Evolutionary conservation across 64 coral and sea anemone genomes (phyloP), one percentile per base, ranked within the genome.

Genomic region (Montipora efflorescens): DNA sequence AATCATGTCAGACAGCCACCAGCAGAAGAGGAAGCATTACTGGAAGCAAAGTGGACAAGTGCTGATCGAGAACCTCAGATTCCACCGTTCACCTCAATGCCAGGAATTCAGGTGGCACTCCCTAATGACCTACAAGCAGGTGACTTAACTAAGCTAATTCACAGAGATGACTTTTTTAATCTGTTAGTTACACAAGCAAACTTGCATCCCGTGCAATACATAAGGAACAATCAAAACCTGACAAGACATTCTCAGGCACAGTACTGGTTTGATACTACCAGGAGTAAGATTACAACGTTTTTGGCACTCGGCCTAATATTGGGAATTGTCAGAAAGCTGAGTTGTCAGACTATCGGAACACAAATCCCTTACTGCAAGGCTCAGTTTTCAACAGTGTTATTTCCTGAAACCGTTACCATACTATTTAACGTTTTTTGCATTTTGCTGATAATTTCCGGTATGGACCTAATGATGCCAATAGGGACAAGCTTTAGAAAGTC

Each of bases 301-400:
- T 2, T 89, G 52, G 92, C 92, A 11, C 77, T 94, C 36, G 8
- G 18, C 51, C 77, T 94, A 25, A 25, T 94, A 7, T 82, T 94
- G 85, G 83, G 83, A 50, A 93, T 88, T 88, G 92, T 93, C 59
- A 44, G 62, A 93, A 80, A 43, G 82, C 92, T 52, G 92, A 87
- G 10, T 64, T 64, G 61, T 87, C 52, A 85, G 52, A 61, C 82
- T 93, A 93, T 18, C 87, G 91, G 91, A 75, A 46, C 23, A 93
- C 46, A 11, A 47, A 93, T 84, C 72, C 81, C 10, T 59, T 93
- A 19, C 52, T 93, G 7, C 43, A 85, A 15, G 48, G 19, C 14
- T 59, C 79, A 59, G 48, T 47, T 81, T 88, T 46, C 75, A 52
- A 72, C n/a, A 66, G 36, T 84, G 45, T 92, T 16, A 92, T 83